Conservation (phyloP, 2,113 vertebrate genomes). For the Dicaeum eximium region DNA sequence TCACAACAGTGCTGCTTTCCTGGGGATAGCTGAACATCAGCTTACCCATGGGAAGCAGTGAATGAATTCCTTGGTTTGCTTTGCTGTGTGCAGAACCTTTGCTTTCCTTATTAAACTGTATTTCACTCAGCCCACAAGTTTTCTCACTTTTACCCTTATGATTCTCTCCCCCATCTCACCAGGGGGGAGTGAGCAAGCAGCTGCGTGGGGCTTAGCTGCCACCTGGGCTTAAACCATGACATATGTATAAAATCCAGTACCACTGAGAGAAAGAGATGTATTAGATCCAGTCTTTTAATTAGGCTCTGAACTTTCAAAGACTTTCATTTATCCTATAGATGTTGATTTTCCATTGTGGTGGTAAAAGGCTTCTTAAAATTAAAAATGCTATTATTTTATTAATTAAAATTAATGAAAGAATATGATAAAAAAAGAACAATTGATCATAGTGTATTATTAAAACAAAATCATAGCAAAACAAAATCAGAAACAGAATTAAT, state of each 20-base stretch:
- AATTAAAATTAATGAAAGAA: slow-evolving; percentile 1
- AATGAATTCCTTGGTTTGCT: neutral
- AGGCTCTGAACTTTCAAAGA: neutral
- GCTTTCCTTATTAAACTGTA: neutral
- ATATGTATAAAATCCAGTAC: neutral
- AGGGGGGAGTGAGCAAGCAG: neutral
- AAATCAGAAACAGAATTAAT: neutral
- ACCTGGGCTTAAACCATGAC: neutral
- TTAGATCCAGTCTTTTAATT: neutral
- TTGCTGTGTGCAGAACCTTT: neutral
- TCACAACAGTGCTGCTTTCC: neutral
- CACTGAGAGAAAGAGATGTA: neutral
- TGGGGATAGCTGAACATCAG: neutral
- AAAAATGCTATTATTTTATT: neutral
- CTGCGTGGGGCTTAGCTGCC: neutral
- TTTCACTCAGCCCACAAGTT: neutral
- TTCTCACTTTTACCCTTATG: neutral
- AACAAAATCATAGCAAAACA: neutral
- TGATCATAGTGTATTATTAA: neutral
- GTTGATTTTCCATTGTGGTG: neutral
- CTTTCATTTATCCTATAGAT: neutral
- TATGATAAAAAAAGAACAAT: neutral
- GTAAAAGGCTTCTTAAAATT: neutral
- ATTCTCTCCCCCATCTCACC: neutral
- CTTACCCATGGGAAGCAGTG: neutral